Evolutionary conservation across 1,140 invertebrate genomes (phyloP).

Genomic region (Asobara japonica): DNA sequence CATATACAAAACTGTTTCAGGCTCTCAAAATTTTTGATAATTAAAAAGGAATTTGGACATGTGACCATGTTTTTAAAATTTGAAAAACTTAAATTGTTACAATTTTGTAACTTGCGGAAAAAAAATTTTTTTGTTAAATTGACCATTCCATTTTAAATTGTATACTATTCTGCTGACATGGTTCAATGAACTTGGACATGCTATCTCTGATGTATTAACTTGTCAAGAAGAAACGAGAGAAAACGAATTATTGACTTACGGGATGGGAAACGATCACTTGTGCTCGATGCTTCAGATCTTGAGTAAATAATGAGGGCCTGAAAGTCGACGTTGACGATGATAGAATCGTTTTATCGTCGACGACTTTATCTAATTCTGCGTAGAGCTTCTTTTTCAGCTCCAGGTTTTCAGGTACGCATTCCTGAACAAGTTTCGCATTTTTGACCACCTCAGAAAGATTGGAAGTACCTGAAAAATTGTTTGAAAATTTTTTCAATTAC

Average conservation of each 20-base stretch:
- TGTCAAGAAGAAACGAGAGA: background rate
- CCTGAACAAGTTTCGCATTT: conserved; percentile 82
- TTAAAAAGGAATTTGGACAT: too few relatives aligned
- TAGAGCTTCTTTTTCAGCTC: conserved; percentile 87
- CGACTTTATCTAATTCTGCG: conserved; percentile 78
- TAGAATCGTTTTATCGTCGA: conserved; percentile 78
- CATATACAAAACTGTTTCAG: too few relatives aligned
- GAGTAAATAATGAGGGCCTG: conserved; percentile 84
- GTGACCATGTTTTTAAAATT: too few relatives aligned
- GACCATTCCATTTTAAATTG: too few relatives aligned
- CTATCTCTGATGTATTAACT: too few relatives aligned
- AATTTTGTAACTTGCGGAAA: too few relatives aligned
- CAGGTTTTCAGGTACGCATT: conserved; percentile 92
- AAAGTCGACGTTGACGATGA: conserved; percentile 94
- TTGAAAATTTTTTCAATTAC: too few relatives aligned
- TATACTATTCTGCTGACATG: too few relatives aligned
- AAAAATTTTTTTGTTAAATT: too few relatives aligned
- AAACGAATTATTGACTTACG: conserved; percentile 64
- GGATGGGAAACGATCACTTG: conserved; percentile 89
- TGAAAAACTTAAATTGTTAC: too few relatives aligned
- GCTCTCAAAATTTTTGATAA: too few relatives aligned
- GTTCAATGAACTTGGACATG: too few relatives aligned
- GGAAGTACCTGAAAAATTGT: conserved; percentile 68
- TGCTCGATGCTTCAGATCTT: conserved; percentile 79
- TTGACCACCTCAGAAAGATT: conserved; percentile 75